phyloP scores from a whole-genome alignment of 1,140 invertebrate species.

The Drosophila sucinea region DNA sequence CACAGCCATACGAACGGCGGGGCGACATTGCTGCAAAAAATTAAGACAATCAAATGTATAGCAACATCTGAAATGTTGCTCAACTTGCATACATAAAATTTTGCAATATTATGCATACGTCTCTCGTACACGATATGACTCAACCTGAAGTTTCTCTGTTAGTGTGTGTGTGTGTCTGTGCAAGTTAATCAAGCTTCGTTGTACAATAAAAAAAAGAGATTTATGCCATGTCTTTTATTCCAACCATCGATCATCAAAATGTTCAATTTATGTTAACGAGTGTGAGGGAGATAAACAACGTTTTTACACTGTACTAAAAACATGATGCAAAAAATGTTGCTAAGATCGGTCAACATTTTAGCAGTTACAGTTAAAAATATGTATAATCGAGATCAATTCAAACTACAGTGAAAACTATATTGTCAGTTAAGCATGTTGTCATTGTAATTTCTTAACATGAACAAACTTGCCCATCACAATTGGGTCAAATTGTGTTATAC shows the following conservation, averaged over 20 bases:
- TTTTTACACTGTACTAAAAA: background rate
- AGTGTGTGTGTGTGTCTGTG: slow-evolving; percentile 21
- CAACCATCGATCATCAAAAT: slow-evolving; percentile 70
- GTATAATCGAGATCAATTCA: no score
- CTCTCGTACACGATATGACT: slow-evolving; percentile 28
- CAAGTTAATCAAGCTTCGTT: slow-evolving; percentile 28
- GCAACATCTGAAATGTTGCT: slow-evolving; percentile 44
- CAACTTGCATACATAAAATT: slow-evolving; percentile 49
- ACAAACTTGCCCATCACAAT: no score
- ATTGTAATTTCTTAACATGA: no score
- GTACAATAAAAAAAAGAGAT: slow-evolving; percentile 23
- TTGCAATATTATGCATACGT: slow-evolving; percentile 64
- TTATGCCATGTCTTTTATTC: slow-evolving; percentile 51
- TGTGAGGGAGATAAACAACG: slow-evolving; percentile 16
- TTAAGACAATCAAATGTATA: slow-evolving; percentile 64
- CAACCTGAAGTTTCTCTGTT: slow-evolving; percentile 27
- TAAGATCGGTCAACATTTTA: no score
- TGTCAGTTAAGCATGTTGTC: no score
- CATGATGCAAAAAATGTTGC: background rate
- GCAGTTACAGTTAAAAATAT: no score
- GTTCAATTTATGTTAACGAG: slow-evolving; percentile 46
- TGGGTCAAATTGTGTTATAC: no score
- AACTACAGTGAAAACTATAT: no score
- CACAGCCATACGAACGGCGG: slow-evolving; percentile 18
- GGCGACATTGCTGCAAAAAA: slow-evolving; percentile 38